These are phyloP conservation scores for Cotesia vestalis DNA, from an alignment of 1,140 invertebrate genomes.

Conservation along the genomic window DNA sequence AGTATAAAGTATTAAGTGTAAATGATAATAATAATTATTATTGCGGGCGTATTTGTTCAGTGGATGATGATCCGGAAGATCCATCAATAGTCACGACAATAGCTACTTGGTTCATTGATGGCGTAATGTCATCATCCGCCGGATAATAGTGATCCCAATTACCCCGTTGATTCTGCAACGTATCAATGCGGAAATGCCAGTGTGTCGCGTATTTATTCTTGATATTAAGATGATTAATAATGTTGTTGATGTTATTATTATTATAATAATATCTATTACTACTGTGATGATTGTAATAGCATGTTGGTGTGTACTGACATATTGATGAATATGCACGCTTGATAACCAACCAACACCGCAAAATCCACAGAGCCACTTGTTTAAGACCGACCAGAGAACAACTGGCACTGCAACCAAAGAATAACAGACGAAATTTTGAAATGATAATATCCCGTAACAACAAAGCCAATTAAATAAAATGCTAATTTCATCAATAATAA, in stretches of 20 bases:
- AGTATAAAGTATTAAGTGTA: background rate
- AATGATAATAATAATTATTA: slow-evolving; percentile 17
- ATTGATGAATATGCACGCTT: slow-evolving; percentile 33
- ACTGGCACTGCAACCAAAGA: slow-evolving; percentile 75
- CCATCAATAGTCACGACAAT: slow-evolving; percentile 37
- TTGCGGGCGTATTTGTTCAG: slow-evolving; percentile 32
- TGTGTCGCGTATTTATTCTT: slow-evolving; percentile 12
- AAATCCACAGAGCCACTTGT: slow-evolving; percentile 45
- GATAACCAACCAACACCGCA: slow-evolving; percentile 35
- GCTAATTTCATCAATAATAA: slow-evolving; percentile 2
- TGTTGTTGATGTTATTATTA: background rate
- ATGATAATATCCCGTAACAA: slow-evolving; percentile 28
- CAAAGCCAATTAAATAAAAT: slow-evolving; percentile 18
- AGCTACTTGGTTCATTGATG: slow-evolving; percentile 27
- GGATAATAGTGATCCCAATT: slow-evolving; percentile 37
- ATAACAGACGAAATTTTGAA: slow-evolving; percentile 33
- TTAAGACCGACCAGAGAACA: slow-evolving; percentile 77
- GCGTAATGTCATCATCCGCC: slow-evolving; percentile 19
- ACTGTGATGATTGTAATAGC: slow-evolving; percentile 15
- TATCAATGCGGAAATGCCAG: slow-evolving; percentile 31
- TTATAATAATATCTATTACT: slow-evolving; percentile 5
- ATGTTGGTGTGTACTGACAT: slow-evolving; percentile 30
- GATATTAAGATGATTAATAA: slow-evolving; percentile 22
- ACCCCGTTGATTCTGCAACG: slow-evolving; percentile 36
- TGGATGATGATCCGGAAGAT: slow-evolving; percentile 34